Conservation (phyloP, 2,797 vertebrate genomes). For the Dryobates pubescens region DNA sequence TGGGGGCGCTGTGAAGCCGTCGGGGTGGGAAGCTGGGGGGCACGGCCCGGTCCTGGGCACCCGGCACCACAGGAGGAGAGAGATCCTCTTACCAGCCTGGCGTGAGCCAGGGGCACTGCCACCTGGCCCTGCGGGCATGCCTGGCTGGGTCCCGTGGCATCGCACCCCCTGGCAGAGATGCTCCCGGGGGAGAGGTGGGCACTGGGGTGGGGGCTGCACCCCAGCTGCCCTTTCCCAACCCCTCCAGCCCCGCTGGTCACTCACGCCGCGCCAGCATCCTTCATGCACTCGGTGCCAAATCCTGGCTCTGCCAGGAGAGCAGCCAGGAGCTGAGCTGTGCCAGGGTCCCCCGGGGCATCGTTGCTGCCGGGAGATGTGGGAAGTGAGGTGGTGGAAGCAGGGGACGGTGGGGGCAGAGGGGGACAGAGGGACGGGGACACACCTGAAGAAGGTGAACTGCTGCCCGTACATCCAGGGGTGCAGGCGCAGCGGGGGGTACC, state of each 20-base stretch:
- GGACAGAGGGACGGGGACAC: neutral
- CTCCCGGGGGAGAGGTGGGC: neutral
- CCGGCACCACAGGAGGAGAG: fast-evolving
- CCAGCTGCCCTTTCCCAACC: neutral
- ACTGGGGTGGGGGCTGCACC: neutral
- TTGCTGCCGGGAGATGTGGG: conserved; percentile 71
- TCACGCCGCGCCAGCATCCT: conserved; percentile 18
- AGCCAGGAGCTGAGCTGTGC: conserved; percentile 74
- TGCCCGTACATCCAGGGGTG: conserved; percentile 89
- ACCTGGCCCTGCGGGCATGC: fast-evolving
- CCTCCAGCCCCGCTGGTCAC: neutral
- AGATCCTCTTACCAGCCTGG: neutral
- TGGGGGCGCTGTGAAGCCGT: conserved; percentile 71
- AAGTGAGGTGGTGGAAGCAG: fast-evolving
- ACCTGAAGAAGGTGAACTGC: conserved; percentile 93
- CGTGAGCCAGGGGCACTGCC: neutral
- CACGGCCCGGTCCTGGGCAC: neutral
- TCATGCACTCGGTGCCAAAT: conserved; percentile 82
- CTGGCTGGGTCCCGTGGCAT: neutral
- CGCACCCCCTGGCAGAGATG: neutral
- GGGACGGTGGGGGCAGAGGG: fast-evolving
- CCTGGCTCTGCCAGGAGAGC: conserved; percentile 84
- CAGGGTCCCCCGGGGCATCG: conserved; percentile 77
- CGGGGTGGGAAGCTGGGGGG: neutral
- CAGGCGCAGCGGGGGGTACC: conserved; percentile 85